Percentiles rank a stretch among this genome's conserved stretches.
Conservation (phyloP, 1,140 invertebrate genomes). For the Metopolophium dirhodum region DNA sequence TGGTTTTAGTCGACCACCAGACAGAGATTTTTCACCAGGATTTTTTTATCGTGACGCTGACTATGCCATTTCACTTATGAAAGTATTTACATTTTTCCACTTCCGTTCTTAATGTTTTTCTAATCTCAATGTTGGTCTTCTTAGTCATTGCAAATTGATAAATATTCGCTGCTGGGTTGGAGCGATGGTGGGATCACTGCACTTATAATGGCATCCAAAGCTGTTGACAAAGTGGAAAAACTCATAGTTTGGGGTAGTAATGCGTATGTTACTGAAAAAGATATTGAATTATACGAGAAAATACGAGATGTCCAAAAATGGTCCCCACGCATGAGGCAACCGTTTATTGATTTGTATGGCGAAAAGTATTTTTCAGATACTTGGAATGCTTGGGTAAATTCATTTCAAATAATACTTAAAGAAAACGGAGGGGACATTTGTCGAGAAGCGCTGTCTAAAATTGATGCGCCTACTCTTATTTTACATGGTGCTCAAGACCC, state of each 20-base stretch:
- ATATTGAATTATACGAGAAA: conserved; percentile 71
- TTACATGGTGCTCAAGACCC: conserved; percentile 83
- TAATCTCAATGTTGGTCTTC: conserved; percentile 21
- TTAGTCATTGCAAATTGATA: conserved; percentile 69
- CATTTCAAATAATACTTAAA: conserved; percentile 68
- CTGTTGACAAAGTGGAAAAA: conserved; percentile 73
- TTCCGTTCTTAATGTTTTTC: neutral
- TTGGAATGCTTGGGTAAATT: conserved; percentile 79
- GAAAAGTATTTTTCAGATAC: conserved; percentile 73
- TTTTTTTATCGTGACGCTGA: conserved; percentile 81
- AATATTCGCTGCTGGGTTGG: conserved; percentile 85
- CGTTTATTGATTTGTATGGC: conserved; percentile 78
- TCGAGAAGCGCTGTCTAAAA: conserved; percentile 68
- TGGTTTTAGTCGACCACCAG: conserved; percentile 81
- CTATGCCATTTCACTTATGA: conserved; percentile 74
- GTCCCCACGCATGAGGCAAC: conserved; percentile 79
- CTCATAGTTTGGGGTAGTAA: conserved; percentile 81
- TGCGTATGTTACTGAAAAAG: conserved; percentile 74
- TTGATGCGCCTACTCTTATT: conserved; percentile 78
- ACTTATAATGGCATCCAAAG: conserved; percentile 75
- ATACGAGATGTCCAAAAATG: conserved; percentile 76
- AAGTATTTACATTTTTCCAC: conserved; percentile 65
- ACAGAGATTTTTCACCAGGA: conserved; percentile 72
- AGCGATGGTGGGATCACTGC: conserved; percentile 86
- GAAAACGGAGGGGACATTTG: conserved; percentile 76